Percentiles rank a stretch among this genome's conserved stretches.
Evolutionary conservation across 2,797 vertebrate species (phyloP).

Genomic region (Lepidocolaptes lacrymiger): DNA sequence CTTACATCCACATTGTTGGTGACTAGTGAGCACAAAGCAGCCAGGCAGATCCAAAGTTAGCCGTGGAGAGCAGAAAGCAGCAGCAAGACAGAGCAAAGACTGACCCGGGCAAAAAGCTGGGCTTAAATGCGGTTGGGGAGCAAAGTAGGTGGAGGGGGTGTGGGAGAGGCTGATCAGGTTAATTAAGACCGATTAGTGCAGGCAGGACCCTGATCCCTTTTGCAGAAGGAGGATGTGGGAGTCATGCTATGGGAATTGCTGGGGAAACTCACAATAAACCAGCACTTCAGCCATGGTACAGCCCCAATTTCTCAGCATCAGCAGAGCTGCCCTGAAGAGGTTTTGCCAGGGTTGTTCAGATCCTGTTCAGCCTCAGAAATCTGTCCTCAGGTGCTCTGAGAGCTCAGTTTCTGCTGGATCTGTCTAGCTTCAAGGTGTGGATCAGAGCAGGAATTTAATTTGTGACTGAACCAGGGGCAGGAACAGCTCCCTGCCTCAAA

Average conservation of each 20-base stretch:
- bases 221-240: background rate
- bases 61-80: background rate
- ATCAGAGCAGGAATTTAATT: background rate
- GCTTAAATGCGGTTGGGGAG: background rate
- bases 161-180: background rate
- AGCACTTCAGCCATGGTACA: background rate
- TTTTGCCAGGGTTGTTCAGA: background rate
- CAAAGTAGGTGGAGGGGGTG: background rate
- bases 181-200: background rate
- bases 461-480: background rate
- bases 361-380: background rate
- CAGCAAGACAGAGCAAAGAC: fast-evolving
- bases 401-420: background rate
- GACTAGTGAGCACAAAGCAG: background rate
- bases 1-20: fast-evolving
- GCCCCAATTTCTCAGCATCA: background rate
- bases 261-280: background rate
- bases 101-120: fast-evolving
- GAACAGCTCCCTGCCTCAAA: background rate
- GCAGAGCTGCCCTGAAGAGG: background rate
- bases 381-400: background rate
- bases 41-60: background rate
- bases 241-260: background rate
- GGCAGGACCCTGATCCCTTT: background rate
- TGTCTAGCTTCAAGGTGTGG: background rate